Percentiles rank a stretch among this genome's conserved stretches.
Conservation (phyloP, 1,140 invertebrate genomes). For the Oreohelix idahoensis region DNA sequence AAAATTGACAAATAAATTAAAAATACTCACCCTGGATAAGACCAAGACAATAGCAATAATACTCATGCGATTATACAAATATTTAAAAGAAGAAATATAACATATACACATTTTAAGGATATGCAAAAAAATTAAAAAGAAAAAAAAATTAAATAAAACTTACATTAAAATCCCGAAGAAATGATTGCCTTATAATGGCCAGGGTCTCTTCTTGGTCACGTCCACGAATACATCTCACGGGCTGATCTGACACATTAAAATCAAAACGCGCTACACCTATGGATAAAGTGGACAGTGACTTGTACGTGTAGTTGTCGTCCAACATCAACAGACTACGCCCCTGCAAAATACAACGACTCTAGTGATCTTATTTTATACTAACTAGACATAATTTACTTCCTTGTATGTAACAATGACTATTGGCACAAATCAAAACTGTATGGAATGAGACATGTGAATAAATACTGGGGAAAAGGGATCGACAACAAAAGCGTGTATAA, state of each 20-base stretch:
- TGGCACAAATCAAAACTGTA: no score
- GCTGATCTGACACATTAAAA: constrained; percentile 23
- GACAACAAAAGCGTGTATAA: no score
- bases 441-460: no score
- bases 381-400: background rate
- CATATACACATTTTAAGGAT: no score
- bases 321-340: constrained; percentile 55
- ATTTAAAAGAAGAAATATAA: no score
- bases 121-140: no score
- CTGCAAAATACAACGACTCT: constrained; percentile 23
- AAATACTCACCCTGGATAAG: no score
- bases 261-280: constrained; percentile 34
- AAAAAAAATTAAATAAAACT: background rate
- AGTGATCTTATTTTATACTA: background rate
- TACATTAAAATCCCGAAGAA: background rate
- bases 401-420: background rate
- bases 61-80: no score
- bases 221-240: background rate
- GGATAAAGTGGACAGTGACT: constrained; percentile 49
- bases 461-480: no score
- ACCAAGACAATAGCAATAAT: no score
- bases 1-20: no score
- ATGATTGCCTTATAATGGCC: background rate
- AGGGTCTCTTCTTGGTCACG: constrained; percentile 4
- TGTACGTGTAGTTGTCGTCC: constrained; percentile 55